phyloP scores from a whole-genome alignment of 2,888 invertebrate genomes.

The Molorchus minor region DNA sequence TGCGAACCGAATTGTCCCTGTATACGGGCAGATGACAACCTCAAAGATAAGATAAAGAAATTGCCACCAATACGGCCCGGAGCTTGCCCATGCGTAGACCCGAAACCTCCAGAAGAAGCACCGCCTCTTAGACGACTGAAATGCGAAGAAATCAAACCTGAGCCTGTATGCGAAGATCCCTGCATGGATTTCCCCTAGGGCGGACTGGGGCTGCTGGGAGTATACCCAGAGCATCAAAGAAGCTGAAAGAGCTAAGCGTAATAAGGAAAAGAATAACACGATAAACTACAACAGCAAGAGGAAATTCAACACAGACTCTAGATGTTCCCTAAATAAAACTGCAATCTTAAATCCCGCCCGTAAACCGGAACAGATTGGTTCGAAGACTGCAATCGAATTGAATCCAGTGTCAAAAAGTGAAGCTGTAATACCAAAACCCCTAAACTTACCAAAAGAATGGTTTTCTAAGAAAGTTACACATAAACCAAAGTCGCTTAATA shows the following conservation, averaged over 20 bases:
- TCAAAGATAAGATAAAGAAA: constrained; percentile 26
- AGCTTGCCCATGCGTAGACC: constrained; percentile 47
- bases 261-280: constrained; percentile 12
- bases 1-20: constrained; percentile 22
- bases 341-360: not conserved
- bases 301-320: constrained; percentile 27
- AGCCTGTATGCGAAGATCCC: constrained; percentile 25
- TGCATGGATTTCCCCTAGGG: constrained; percentile 37
- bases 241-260: constrained; percentile 30
- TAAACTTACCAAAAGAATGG: too few species aligned
- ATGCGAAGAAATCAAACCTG: constrained; percentile 37
- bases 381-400: too few species aligned
- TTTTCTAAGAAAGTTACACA: not conserved
- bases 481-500: not conserved
- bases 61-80: constrained; percentile 42
- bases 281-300: constrained; percentile 16
- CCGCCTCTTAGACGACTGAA: constrained; percentile 37
- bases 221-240: constrained; percentile 29
- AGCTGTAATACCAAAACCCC: too few species aligned
- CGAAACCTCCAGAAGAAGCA: constrained; percentile 38
- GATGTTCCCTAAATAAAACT: not conserved
- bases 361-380: not conserved
- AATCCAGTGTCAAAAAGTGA: too few species aligned
- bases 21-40: constrained; percentile 39
- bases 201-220: constrained; percentile 50